These are phyloP conservation scores for Calosoma granatense DNA, from an alignment of 1,140 invertebrate species.

Conservation along the genomic window DNA sequence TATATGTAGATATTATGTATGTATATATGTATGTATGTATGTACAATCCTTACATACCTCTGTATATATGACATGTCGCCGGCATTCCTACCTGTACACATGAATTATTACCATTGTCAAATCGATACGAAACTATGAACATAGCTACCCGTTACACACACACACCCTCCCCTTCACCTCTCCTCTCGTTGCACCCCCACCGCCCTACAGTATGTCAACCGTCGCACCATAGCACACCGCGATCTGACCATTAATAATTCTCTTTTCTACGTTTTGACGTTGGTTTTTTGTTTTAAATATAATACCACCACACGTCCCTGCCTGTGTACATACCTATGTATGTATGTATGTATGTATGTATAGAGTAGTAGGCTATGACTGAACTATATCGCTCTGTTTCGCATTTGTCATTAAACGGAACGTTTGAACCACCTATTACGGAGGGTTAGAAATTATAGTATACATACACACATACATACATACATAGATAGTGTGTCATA, in stretches of 20 bases:
- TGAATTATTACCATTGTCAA: constrained; percentile 7
- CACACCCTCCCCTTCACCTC: background rate
- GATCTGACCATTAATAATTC: background rate
- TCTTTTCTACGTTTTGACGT: background rate
- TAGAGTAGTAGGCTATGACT: too few species aligned
- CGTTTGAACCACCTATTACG: too few species aligned
- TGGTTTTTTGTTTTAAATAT: too few species aligned
- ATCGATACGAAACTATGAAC: background rate
- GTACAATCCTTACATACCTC: too few species aligned
- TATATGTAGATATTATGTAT: background rate
- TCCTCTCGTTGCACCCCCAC: too few species aligned
- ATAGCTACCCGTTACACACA: background rate
- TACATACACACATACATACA: too few species aligned
- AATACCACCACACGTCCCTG: too few species aligned
- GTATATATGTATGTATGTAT: constrained; percentile 1
- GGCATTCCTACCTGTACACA: too few species aligned
- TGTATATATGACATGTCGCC: background rate
- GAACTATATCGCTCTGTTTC: too few species aligned
- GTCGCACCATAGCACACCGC: background rate
- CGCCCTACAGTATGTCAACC: background rate
- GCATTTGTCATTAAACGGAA: too few species aligned
- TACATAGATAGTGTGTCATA: too few species aligned
- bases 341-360: constrained; percentile 1
- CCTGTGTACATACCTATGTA: background rate
- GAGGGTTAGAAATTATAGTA: too few species aligned